These are phyloP conservation scores for Pterois miles DNA, from an alignment of 2,797 vertebrate genomes.

Conservation along the genomic window DNA sequence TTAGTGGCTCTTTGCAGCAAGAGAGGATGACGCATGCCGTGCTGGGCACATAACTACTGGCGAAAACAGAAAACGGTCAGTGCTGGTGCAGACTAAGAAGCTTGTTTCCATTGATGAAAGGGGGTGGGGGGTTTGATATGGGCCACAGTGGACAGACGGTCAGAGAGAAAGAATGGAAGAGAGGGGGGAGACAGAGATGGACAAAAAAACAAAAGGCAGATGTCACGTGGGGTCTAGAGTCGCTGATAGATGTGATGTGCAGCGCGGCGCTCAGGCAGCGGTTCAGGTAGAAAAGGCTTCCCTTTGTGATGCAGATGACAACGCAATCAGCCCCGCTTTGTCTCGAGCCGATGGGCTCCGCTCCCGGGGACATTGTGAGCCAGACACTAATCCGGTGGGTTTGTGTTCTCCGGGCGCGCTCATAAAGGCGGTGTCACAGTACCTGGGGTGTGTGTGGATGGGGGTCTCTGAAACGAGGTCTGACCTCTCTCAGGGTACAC, in stretches of 20 bases:
- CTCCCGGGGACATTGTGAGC: constrained; percentile 76
- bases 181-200: constrained; percentile 30
- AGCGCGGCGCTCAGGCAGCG: constrained; percentile 47
- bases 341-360: constrained; percentile 75
- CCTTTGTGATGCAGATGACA: constrained; percentile 85
- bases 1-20: constrained; percentile 36
- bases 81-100: constrained; percentile 35
- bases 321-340: constrained; percentile 83
- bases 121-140: constrained; percentile 47
- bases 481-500: constrained; percentile 81
- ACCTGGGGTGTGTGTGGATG: constrained; percentile 77
- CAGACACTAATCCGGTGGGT: constrained; percentile 78
- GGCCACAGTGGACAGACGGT: constrained; percentile 66
- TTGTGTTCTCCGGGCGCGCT: constrained; percentile 74
- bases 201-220: constrained; percentile 72
- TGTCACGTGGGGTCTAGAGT: constrained; percentile 67
- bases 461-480: constrained; percentile 77
- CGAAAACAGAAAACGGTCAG: constrained; percentile 37
- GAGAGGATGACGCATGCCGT: constrained; percentile 24
- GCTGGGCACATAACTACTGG: constrained; percentile 48
- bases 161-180: constrained; percentile 40
- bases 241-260: constrained; percentile 72
- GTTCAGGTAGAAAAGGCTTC: constrained; percentile 81
- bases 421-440: constrained; percentile 77
- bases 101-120: constrained; percentile 36